These are phyloP conservation scores for Brachionus manjavacas DNA, from an alignment of 1,140 invertebrate genomes.

Conservation along the genomic window DNA sequence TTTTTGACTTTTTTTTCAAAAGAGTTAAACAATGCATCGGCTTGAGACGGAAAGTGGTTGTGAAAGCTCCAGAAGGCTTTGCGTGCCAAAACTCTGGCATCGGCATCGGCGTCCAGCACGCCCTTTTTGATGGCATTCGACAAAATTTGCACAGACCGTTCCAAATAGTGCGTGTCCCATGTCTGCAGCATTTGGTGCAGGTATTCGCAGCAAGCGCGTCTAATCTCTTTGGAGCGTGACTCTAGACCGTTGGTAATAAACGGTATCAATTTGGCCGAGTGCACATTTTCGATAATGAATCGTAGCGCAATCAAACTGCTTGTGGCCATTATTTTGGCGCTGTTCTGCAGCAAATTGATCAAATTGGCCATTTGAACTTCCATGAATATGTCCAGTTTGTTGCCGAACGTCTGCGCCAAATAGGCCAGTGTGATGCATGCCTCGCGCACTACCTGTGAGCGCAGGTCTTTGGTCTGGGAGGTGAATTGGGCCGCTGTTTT, in stretches of 20 bases:
- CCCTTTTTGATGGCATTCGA: slow-evolving; percentile 81
- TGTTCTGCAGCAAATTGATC: slow-evolving; percentile 87
- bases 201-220: slow-evolving; percentile 71
- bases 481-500: slow-evolving; percentile 74
- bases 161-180: slow-evolving; percentile 75
- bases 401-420: slow-evolving; percentile 74
- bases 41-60: slow-evolving; percentile 81
- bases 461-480: slow-evolving; percentile 77
- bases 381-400: slow-evolving; percentile 77
- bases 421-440: slow-evolving; percentile 85
- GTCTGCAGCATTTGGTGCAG: slow-evolving; percentile 74
- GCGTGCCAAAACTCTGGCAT: slow-evolving; percentile 65
- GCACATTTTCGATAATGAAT: slow-evolving; percentile 72
- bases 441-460: slow-evolving; percentile 84
- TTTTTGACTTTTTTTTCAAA: slow-evolving; percentile 79
- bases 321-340: slow-evolving; percentile 89
- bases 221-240: slow-evolving; percentile 86
- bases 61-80: slow-evolving; percentile 81
- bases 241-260: neutral
- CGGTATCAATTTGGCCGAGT: neutral
- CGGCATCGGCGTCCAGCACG: slow-evolving; percentile 82
- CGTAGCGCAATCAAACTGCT: slow-evolving; percentile 77
- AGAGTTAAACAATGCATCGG: slow-evolving; percentile 73
- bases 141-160: slow-evolving; percentile 71
- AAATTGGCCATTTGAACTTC: slow-evolving; percentile 74